These are phyloP conservation scores for Zaprionus davidi DNA, from an alignment of 1,140 invertebrate genomes.

Conservation along the genomic window DNA sequence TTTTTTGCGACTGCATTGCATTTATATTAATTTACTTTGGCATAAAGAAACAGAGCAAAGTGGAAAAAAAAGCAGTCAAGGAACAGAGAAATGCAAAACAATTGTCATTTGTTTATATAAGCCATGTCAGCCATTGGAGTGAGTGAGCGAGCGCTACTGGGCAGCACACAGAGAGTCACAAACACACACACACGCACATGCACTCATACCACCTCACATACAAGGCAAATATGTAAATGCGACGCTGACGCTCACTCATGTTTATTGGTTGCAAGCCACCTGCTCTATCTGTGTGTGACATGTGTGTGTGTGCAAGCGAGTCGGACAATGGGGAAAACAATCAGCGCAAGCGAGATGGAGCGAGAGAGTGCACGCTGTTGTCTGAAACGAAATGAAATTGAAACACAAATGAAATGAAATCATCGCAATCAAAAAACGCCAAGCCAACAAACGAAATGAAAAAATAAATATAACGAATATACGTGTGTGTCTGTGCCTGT, in stretches of 20 bases:
- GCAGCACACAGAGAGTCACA: constrained; percentile 48
- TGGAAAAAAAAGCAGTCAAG: constrained; percentile 43
- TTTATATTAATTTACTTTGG: constrained; percentile 82
- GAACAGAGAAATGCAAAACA: constrained; percentile 79
- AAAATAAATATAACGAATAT: constrained; percentile 78
- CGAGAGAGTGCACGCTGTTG: constrained; percentile 41
- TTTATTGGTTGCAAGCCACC: constrained; percentile 83
- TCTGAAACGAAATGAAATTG: constrained; percentile 81
- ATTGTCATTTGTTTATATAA: constrained; percentile 84
- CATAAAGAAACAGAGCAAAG: constrained; percentile 33
- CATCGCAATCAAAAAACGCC: constrained; percentile 60
- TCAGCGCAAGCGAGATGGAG: constrained; percentile 20
- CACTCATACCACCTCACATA: constrained; percentile 34
- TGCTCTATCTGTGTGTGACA: constrained; percentile 51
- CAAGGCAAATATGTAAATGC: constrained; percentile 75
- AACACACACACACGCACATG: constrained; percentile 33
- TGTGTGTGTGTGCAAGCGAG: constrained; percentile 46
- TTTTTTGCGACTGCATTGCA: constrained; percentile 70
- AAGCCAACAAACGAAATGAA: constrained; percentile 75
- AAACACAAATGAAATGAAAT: constrained; percentile 77
- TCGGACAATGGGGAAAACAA: constrained; percentile 17
- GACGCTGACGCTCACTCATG: constrained; percentile 70
- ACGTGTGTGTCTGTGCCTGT: background rate
- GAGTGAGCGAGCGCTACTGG: constrained; percentile 60
- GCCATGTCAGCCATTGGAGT: constrained; percentile 60